Conservation (phyloP, 1,140 invertebrate species). For the Hirudo medicinalis region DNA sequence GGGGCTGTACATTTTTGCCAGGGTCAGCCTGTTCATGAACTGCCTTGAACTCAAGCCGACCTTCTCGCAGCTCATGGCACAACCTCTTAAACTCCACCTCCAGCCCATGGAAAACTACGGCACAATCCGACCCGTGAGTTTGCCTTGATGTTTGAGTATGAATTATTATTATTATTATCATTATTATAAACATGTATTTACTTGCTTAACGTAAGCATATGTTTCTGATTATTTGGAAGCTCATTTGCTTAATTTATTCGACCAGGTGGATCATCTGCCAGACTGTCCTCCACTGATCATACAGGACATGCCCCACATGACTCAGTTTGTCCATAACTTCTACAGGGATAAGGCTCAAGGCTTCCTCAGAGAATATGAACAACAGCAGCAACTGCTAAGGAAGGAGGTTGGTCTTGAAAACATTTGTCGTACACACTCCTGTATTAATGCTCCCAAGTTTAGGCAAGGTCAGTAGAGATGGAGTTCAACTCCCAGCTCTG, state of each 20-base stretch:
- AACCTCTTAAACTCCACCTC: conserved; percentile 63
- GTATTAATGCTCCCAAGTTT: background rate
- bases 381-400: conserved; percentile 21
- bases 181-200: background rate
- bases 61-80: conserved; percentile 44
- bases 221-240: conserved; percentile 6
- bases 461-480: background rate
- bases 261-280: conserved; percentile 28
- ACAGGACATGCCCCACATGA: conserved; percentile 81
- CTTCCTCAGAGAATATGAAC: conserved; percentile 27
- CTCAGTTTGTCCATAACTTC: conserved; percentile 76
- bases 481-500: too few relatives aligned
- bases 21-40: conserved; percentile 80
- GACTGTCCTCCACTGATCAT: conserved; percentile 45
- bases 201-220: conserved; percentile 31
- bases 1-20: conserved; percentile 88
- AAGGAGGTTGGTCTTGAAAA: background rate
- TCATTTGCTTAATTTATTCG: conserved; percentile 16
- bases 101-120: conserved; percentile 66
- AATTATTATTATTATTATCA: background rate
- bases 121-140: conserved; percentile 45
- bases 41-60: conserved; percentile 86
- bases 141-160: background rate
- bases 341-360: conserved; percentile 62
- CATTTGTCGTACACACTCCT: background rate